Percentiles rank a stretch among this genome's conserved stretches.
Conservation (phyloP, 2,113 vertebrate genomes). For the Casuarius casuarius region DNA sequence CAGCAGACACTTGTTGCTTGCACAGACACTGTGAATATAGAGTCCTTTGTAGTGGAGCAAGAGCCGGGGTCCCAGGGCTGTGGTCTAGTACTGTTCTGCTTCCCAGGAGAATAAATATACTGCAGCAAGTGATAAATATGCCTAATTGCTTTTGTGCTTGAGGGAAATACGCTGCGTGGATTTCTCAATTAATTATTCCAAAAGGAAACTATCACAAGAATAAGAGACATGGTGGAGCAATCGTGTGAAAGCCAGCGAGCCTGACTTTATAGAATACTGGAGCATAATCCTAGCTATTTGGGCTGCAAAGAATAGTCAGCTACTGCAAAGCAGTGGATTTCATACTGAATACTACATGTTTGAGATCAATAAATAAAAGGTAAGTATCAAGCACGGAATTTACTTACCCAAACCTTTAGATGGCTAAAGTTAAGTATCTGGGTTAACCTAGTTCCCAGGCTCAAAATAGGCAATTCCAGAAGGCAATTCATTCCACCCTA, state of each 20-base stretch:
- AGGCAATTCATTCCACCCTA: background rate
- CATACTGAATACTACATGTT: background rate
- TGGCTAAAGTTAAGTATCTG: background rate
- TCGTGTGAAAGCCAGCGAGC: background rate
- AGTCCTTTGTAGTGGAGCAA: background rate
- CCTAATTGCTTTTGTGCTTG: constrained; percentile 18
- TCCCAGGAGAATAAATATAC: background rate
- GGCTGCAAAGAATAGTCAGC: background rate
- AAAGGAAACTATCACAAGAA: background rate
- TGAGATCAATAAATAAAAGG: background rate
- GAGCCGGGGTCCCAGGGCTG: background rate
- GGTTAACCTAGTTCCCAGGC: background rate
- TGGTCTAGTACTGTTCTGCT: background rate
- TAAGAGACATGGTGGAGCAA: background rate
- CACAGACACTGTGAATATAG: background rate
- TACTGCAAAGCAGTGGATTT: background rate
- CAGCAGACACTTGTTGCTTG: background rate
- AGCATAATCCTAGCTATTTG: background rate
- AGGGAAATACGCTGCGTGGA: background rate
- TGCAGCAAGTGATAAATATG: background rate
- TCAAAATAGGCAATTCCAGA: background rate
- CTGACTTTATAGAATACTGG: background rate
- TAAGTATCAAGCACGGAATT: background rate
- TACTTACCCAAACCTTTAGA: background rate
- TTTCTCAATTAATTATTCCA: background rate